These are phyloP conservation scores for Caenorhabditis inopinata DNA, from an alignment of 1,140 invertebrate genomes.

Conservation along the genomic window DNA sequence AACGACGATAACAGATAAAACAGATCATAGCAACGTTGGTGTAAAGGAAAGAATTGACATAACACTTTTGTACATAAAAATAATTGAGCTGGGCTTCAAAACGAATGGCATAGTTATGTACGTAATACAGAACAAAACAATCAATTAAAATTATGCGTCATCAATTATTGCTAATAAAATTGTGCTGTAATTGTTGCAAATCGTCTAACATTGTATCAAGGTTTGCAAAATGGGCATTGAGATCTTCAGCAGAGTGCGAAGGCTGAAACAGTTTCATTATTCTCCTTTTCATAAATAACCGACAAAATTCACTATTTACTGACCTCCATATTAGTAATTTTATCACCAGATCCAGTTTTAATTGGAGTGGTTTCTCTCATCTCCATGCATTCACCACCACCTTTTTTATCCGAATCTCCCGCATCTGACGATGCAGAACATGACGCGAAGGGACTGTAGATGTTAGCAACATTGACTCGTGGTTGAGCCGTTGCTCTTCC, in stretches of 20 bases:
- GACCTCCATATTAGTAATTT: not conserved
- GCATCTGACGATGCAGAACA: constrained; percentile 33
- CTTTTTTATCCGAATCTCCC: constrained; percentile 32
- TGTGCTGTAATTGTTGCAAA: constrained; percentile 49
- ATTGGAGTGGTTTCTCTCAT: constrained; percentile 1
- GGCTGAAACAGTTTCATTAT: constrained; percentile 32
- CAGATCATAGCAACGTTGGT: not conserved
- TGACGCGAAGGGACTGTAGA: constrained; percentile 40
- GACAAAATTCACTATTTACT: too few relatives aligned
- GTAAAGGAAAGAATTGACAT: not conserved
- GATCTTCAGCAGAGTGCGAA: constrained; percentile 48
- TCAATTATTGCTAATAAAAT: constrained; percentile 15
- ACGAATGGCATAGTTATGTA: not conserved
- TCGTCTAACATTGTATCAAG: constrained; percentile 52
- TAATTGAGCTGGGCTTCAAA: constrained; percentile 23
- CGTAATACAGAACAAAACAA: not conserved
- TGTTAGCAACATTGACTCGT: constrained; percentile 46
- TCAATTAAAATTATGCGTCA: not conserved
- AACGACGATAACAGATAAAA: not conserved
- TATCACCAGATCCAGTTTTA: not conserved
- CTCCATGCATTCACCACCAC: constrained; percentile 14
- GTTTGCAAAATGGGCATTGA: constrained; percentile 49
- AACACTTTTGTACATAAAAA: constrained; percentile 32
- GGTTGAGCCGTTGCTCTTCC: constrained; percentile 50
- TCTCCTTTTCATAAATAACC: too few relatives aligned